Evolutionary conservation across 2,113 vertebrate species (phyloP), one percentile per base, ranked within the genome.

Genomic region (Syrrhaptes paradoxus): DNA sequence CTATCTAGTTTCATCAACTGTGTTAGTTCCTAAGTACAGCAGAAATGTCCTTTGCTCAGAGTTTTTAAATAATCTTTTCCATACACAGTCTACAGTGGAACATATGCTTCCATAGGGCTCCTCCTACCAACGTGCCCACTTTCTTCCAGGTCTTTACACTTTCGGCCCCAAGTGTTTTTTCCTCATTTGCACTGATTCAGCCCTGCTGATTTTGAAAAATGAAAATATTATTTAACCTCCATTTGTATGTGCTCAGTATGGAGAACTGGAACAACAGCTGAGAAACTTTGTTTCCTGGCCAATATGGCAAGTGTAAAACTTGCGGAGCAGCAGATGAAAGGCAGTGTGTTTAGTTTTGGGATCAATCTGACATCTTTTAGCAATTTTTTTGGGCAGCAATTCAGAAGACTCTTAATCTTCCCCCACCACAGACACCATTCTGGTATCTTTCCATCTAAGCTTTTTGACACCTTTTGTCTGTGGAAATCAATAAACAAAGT

Each of bases 401-500:
- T 96, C 96, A 96, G 93, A 96, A 95, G 78, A 62, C 22, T 61
- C 54, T 93, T 62, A 45, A 95, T 91, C 5, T 95, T 91, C 84
- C 55, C 49, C 49, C 54, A 76, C 55, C 48, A 59, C 88, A 91
- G 74, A 95, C 82, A 94, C 38, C 92, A 94, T 82, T 97, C 96
- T 96, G 89, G 67, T 96, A 93, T 96, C 74, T 91, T 95, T 96
- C 87, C 88, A 92, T 92, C 80, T 77, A 87, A 89, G 75, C 58
- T 95, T 97, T 96, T 90, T 85, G 28, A 86, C 94, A 93, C 75
- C 43, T 97, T 96, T 97, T 95, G 81, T 96, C 86, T 91, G 78
- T 91, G 81, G 59, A 92, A 94, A 94, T 94, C 95, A 93, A 94
- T 96, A 97, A 97, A 94, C 83, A 96, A 91, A 91, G 72, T 45